phyloP scores from a whole-genome alignment of 2,797 vertebrate species.

The Eulemur rubriventer region DNA sequence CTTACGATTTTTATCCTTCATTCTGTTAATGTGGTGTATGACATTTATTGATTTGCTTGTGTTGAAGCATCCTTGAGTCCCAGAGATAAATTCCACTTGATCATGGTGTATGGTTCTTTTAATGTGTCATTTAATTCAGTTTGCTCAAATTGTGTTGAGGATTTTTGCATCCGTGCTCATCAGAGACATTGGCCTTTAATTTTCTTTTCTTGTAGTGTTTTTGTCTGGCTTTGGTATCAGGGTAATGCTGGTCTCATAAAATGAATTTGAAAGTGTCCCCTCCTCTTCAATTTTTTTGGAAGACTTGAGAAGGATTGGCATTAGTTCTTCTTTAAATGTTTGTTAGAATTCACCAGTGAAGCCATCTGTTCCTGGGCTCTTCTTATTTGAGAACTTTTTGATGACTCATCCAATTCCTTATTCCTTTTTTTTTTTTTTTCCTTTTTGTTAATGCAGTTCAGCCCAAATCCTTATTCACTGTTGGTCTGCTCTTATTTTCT shows the following conservation, averaged over 20 bases:
- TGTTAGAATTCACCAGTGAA: not conserved
- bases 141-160: not conserved
- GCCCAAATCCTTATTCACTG: not conserved
- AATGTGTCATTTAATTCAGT: not conserved
- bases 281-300: not conserved
- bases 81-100: not conserved
- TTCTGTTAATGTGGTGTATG: not conserved
- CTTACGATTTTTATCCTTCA: not conserved
- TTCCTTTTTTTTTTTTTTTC: not conserved
- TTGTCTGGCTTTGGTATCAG: not conserved
- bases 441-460: no score
- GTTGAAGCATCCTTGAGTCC: not conserved
- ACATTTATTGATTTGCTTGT: not conserved
- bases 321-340: not conserved
- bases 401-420: not conserved
- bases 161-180: not conserved
- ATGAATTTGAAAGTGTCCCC: not conserved
- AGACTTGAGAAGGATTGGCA: not conserved
- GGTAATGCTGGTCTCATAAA: not conserved
- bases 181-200: not conserved
- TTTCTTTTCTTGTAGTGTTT: not conserved
- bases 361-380: not conserved
- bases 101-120: not conserved
- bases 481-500: not conserved
- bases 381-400: not conserved